Conservation (phyloP, 1,140 invertebrate genomes). For the Pseudachorutes palmiensis region DNA sequence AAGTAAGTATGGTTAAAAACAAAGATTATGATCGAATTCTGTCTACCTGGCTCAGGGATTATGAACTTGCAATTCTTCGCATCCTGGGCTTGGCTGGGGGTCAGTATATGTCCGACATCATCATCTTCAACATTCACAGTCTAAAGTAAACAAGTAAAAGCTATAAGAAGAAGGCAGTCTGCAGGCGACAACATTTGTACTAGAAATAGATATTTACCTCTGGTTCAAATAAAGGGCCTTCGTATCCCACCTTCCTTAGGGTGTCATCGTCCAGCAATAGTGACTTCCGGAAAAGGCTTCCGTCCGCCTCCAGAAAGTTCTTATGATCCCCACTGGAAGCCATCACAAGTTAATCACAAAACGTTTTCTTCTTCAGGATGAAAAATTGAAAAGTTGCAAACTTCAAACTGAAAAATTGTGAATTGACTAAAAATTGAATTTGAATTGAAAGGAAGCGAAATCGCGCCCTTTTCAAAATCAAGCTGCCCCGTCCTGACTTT, state of each 20-base stretch:
- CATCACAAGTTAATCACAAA: too few relatives aligned
- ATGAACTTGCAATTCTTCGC: conserved; percentile 35
- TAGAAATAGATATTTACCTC: background rate
- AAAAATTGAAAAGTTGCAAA: too few relatives aligned
- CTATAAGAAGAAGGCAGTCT: background rate
- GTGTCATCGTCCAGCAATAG: background rate
- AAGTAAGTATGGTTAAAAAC: too few relatives aligned
- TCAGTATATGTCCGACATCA: conserved; percentile 19
- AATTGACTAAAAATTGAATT: too few relatives aligned
- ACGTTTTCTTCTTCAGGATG: too few relatives aligned
- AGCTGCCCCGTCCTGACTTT: too few relatives aligned
- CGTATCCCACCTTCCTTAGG: background rate
- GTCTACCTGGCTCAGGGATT: conserved; percentile 32
- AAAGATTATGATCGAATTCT: too few relatives aligned
- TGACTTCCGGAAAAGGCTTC: background rate
- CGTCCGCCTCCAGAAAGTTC: conserved; percentile 3
- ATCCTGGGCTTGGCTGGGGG: conserved; percentile 30
- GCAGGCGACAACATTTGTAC: too few relatives aligned
- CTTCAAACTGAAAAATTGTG: too few relatives aligned
- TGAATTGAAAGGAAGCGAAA: too few relatives aligned
- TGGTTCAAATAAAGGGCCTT: background rate
- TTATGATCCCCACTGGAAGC: background rate
- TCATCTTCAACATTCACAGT: background rate
- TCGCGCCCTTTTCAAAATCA: too few relatives aligned
- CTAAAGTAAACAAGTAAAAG: background rate